A percentile compares a stretch with the other conserved stretches of the same genome.
Conservation (phyloP, 2,797 vertebrate species). For the Takifugu ocellatus region DNA sequence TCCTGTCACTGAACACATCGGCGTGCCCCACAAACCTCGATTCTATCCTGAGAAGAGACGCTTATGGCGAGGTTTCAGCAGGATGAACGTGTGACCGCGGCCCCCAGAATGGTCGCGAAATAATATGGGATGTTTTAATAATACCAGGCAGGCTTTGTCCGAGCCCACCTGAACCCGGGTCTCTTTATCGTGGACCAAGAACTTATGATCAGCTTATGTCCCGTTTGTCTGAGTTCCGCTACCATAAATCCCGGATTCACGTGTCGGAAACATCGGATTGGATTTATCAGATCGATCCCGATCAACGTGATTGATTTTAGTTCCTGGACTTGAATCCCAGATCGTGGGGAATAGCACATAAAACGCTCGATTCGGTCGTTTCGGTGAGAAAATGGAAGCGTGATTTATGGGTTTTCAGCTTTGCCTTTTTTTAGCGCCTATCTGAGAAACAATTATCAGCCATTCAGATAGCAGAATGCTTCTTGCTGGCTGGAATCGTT, state of each 20-base stretch:
- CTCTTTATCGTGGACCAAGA: no score
- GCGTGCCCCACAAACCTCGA: constrained; percentile 60
- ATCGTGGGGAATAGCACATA: constrained; percentile 1
- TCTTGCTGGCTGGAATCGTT: constrained; percentile 1
- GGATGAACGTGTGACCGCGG: not conserved
- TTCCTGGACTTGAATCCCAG: constrained; percentile 3
- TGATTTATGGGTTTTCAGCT: not conserved
- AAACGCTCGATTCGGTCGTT: not conserved
- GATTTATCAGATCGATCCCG: constrained; percentile 4
- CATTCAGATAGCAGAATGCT: not conserved
- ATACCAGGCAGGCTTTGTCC: no score
- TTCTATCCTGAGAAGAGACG: constrained; percentile 50
- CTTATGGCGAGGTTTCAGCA: constrained; percentile 18
- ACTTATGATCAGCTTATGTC: no score
- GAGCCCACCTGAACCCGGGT: no score
- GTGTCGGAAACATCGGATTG: not conserved
- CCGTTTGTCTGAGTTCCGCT: no score
- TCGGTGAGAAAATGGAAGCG: not conserved
- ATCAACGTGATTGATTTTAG: not conserved
- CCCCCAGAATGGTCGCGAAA: no score
- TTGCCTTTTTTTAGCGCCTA: not conserved
- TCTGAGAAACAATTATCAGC: not conserved
- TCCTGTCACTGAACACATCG: constrained; percentile 54
- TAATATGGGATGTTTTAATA: no score
- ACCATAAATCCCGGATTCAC: not conserved